A percentile compares a stretch with the other conserved stretches of the same genome.
Evolutionary conservation across 2,797 vertebrate species (phyloP).

Genomic region (Ammospiza maritima): DNA sequence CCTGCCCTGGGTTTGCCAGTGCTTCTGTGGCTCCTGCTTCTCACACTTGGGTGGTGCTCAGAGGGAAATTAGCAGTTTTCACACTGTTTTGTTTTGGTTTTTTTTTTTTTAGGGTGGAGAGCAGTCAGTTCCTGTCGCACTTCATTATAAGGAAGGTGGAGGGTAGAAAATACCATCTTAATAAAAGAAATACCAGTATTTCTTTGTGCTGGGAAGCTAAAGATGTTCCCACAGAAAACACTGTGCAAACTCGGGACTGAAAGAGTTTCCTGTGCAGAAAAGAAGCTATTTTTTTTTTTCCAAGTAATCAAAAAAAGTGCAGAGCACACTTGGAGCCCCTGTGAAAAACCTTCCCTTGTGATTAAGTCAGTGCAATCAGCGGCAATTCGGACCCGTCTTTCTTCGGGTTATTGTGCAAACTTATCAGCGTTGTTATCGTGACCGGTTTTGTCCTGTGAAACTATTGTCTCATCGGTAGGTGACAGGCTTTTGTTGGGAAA

Average conservation of each 20-base stretch:
- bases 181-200: not conserved
- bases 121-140: not conserved
- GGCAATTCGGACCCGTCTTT: not conserved
- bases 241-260: not conserved
- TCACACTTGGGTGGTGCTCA: not conserved
- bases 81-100: not conserved
- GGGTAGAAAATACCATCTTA: not conserved
- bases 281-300: not conserved
- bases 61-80: not conserved
- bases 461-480: slow-evolving; percentile 26
- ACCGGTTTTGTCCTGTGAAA: not conserved
- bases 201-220: not conserved
- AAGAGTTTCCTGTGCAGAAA: not conserved
- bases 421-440: not conserved
- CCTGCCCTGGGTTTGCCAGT: accelerated
- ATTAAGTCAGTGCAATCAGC: not conserved
- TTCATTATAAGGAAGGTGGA: not conserved
- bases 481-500: slow-evolving; percentile 37
- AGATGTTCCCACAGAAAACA: not conserved
- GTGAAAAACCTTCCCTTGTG: not conserved
- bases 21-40: not conserved
- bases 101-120: not conserved
- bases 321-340: not conserved
- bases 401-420: not conserved
- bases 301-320: not conserved